phyloP scores from a whole-genome alignment of 1,140 invertebrate genomes.

The Tetramorium simillimum region DNA sequence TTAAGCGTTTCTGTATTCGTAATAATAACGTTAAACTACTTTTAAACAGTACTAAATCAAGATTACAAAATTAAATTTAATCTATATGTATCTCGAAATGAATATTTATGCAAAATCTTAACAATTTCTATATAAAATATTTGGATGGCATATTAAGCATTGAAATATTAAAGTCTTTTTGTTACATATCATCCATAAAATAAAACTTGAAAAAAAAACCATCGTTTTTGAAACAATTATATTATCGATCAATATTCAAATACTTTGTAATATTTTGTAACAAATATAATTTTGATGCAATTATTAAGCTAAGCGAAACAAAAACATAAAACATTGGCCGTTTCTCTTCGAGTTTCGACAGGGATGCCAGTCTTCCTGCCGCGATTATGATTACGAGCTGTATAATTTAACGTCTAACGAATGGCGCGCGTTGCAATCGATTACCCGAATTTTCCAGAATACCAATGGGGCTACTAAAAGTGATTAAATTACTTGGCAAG shows the following conservation, averaged over 20 bases:
- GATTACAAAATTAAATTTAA: neutral
- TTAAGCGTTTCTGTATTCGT: neutral
- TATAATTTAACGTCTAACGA: slow-evolving; percentile 57
- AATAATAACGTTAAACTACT: neutral
- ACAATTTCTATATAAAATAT: neutral
- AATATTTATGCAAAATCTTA: neutral
- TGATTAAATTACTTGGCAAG: slow-evolving; percentile 75
- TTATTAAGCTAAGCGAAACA: neutral
- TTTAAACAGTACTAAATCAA: neutral
- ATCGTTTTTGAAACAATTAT: neutral
- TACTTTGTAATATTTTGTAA: neutral
- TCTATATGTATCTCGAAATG: neutral
- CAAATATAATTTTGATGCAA: neutral
- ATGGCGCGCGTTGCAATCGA: slow-evolving; percentile 53
- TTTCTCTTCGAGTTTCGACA: neutral
- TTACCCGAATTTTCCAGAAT: slow-evolving; percentile 69
- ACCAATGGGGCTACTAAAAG: slow-evolving; percentile 70
- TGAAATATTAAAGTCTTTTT: neutral
- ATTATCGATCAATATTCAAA: neutral
- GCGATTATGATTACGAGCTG: slow-evolving; percentile 39
- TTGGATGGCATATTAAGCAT: neutral
- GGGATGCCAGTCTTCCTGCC: neutral
- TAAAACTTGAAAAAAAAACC: neutral
- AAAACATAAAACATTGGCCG: neutral
- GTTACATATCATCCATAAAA: neutral